Conservation (phyloP, 2,113 vertebrate genomes). For the Bostrychus sinensis region DNA sequence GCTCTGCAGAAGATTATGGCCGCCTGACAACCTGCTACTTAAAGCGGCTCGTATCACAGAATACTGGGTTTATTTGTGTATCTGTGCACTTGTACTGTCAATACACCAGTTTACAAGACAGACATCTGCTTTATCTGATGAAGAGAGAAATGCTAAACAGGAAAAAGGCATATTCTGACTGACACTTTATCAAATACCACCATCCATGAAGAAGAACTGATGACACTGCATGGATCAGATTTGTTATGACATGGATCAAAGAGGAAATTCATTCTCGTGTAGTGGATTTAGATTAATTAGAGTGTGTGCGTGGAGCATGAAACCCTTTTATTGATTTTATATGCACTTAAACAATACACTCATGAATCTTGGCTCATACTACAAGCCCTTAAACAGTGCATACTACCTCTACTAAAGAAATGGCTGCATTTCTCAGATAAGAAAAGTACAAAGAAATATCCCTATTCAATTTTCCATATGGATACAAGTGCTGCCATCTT, state of each 20-base stretch:
- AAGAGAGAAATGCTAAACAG: conserved; percentile 31
- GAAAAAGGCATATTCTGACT: conserved; percentile 17
- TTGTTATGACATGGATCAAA: neutral
- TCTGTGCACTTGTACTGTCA: conserved; percentile 1
- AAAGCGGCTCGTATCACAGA: conserved; percentile 11
- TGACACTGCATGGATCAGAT: conserved; percentile 11
- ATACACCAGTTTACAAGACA: conserved; percentile 18
- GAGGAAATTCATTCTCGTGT: neutral
- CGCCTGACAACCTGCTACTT: conserved; percentile 16
- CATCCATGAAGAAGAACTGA: conserved; percentile 25
- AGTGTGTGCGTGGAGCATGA: neutral
- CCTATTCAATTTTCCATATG: neutral
- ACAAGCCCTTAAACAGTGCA: neutral
- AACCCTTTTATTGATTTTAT: neutral
- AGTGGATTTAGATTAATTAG: conserved; percentile 5
- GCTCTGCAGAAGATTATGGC: conserved; percentile 14
- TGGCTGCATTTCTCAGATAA: neutral
- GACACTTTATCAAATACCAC: conserved; percentile 32
- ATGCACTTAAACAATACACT: neutral
- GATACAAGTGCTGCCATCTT: too few relatives aligned
- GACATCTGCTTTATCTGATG: conserved; percentile 15
- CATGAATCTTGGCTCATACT: neutral
- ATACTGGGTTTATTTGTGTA: neutral
- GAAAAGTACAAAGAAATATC: neutral
- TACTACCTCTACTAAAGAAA: neutral